A percentile compares a stretch with the other conserved stretches of the same genome.
Evolutionary conservation across 1,140 invertebrate genomes (phyloP).

Genomic region (Cherax destructor): DNA sequence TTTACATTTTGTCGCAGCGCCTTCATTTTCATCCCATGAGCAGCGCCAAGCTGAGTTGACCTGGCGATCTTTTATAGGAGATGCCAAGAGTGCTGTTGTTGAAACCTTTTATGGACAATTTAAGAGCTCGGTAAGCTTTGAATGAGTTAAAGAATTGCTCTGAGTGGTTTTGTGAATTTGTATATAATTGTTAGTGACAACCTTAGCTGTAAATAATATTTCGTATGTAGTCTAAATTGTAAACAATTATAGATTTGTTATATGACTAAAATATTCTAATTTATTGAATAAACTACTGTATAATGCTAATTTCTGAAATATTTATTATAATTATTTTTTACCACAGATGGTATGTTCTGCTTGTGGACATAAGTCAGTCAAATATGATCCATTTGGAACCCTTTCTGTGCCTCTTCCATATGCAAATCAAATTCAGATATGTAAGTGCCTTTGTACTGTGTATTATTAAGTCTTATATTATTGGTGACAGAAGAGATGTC

Average conservation of each 20-base stretch:
- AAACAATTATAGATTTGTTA: neutral
- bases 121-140: slow-evolving; percentile 81
- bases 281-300: too few relatives aligned
- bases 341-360: slow-evolving; percentile 78
- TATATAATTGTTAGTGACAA: neutral
- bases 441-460: slow-evolving; percentile 74
- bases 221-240: neutral
- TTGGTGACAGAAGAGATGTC: too few relatives aligned
- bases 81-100: slow-evolving; percentile 82
- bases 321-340: neutral
- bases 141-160: too few relatives aligned
- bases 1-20: slow-evolving; percentile 40
- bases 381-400: slow-evolving; percentile 86
- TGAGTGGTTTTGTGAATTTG: too few relatives aligned
- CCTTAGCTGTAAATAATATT: neutral
- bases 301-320: too few relatives aligned
- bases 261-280: too few relatives aligned
- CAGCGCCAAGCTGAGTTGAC: slow-evolving; percentile 79
- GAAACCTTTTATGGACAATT: slow-evolving; percentile 85
- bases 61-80: slow-evolving; percentile 80
- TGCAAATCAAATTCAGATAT: slow-evolving; percentile 82
- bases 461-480: neutral
- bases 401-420: slow-evolving; percentile 83
- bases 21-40: slow-evolving; percentile 64
- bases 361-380: slow-evolving; percentile 83